phyloP scores from a whole-genome alignment of 2,113 vertebrate genomes.

The Motacilla alba region DNA sequence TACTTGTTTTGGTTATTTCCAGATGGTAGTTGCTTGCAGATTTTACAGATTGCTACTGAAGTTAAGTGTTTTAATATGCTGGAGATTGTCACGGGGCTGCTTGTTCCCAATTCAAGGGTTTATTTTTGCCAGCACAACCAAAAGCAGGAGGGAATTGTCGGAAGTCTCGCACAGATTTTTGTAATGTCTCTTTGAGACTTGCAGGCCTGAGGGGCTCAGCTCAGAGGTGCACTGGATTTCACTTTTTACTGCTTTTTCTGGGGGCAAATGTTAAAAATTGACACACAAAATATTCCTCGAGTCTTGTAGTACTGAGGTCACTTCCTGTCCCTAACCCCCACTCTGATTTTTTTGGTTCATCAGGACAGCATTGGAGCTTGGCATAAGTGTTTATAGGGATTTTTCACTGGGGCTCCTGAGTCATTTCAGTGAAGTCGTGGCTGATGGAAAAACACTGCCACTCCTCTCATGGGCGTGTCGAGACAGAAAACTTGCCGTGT shows the following conservation, averaged over 20 bases:
- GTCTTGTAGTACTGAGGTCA: not conserved
- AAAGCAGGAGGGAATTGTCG: not conserved
- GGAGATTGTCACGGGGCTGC: not conserved
- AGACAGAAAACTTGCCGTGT: not conserved
- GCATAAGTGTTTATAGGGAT: not conserved
- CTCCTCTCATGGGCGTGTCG: not conserved
- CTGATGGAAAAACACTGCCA: conserved; percentile 14
- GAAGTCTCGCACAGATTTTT: not conserved
- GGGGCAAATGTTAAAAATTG: not conserved
- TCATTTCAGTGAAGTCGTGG: not conserved
- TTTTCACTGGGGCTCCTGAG: not conserved
- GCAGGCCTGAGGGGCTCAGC: not conserved
- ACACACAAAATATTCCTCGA: not conserved
- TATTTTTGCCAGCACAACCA: not conserved
- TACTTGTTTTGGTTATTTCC: not conserved
- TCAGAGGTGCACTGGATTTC: fast-evolving
- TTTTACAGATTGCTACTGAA: not conserved
- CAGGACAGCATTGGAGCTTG: not conserved
- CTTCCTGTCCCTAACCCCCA: not conserved
- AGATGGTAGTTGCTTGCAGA: not conserved
- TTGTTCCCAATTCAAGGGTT: not conserved
- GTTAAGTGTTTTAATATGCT: not conserved
- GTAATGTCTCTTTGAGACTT: not conserved
- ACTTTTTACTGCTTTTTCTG: not conserved
- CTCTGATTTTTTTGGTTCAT: not conserved